phyloP scores from a whole-genome alignment of 2,113 vertebrate genomes.

The Phalacrocorax aristotelis region DNA sequence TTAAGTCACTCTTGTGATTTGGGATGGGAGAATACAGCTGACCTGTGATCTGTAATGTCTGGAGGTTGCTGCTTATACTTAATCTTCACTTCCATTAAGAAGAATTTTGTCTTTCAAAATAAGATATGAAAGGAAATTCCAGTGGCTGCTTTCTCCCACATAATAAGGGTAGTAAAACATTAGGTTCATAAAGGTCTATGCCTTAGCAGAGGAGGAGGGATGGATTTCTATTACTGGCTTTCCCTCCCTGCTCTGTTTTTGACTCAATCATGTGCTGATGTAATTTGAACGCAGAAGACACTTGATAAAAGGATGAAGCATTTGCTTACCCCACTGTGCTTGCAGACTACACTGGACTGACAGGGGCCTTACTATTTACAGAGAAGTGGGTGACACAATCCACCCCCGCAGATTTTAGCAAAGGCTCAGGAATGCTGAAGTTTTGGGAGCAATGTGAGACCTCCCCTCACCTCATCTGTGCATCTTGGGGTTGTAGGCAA shows the following conservation, averaged over 20 bases:
- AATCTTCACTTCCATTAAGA: neutral
- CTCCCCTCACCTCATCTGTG: neutral
- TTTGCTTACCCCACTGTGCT: neutral
- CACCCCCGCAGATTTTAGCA: neutral
- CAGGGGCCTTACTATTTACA: neutral
- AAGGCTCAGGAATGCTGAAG: neutral
- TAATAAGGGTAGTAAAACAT: neutral
- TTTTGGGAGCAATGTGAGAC: neutral
- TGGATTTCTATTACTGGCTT: constrained; percentile 6
- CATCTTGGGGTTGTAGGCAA: neutral
- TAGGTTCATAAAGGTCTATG: neutral
- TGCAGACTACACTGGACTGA: neutral
- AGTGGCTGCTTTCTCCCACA: neutral
- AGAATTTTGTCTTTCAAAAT: neutral
- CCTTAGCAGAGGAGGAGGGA: neutral
- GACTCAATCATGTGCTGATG: neutral
- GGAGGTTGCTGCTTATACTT: neutral
- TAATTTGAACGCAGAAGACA: neutral
- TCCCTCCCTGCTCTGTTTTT: neutral
- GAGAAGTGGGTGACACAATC: neutral
- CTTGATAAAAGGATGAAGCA: neutral
- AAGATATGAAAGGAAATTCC: neutral
- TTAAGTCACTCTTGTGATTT: neutral
- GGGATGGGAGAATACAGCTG: neutral
- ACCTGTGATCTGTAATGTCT: neutral